Base-by-base conservation (phyloP, 2,888 invertebrate genomes). In the Liodrosophila aerea region DNA sequence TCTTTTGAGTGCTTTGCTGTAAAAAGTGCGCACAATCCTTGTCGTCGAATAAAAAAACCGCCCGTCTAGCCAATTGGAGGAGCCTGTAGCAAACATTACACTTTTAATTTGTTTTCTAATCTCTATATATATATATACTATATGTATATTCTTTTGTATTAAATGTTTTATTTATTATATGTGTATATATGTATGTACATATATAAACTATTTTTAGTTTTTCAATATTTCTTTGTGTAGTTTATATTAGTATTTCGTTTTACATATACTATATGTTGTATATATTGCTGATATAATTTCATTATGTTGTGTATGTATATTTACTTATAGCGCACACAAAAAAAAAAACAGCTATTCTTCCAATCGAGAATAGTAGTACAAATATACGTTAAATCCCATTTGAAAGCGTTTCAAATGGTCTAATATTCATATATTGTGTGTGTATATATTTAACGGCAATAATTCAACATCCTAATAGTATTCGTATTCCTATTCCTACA, bases 21-120 rank as follows among this genome's bases (percentile, higher is more conserved):
- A 84, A 86, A 78, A 86, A 74, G 67, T 86, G 85, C 85, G 86
- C 80, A 84, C 70, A 86, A 87, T 84, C 87, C 78, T 64, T 60
- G 65, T 64, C 58, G 84, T 80, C 84, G 85, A 80, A 69, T 78
- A 80, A 76, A 83, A 82, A 87, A 72, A 74, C 62, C 60, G 56
- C 41, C 41, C 43, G 46, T 59, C 50, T 60, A 74, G 64, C 81
- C 81, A 81, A 85, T 80, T 80, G 71, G 64, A 77, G 30, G 43
- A 30, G 46, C 29, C 68, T 65, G 36, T 27, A 39, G 15, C 11
- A 40, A 15, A 2, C 13, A 29, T 44, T 30, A 18, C 7, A 16
- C 4, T 45, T 51, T 44, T 51, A 46, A 52, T 30, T 40, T 57
- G 31, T 54, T 31, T 11, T 37, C 37, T 37, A 37, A 4, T 46